Percentiles rank a stretch among this genome's conserved stretches.
Evolutionary conservation across 2,797 vertebrate genomes (phyloP).

Genomic region (Sciurus carolinensis): DNA sequence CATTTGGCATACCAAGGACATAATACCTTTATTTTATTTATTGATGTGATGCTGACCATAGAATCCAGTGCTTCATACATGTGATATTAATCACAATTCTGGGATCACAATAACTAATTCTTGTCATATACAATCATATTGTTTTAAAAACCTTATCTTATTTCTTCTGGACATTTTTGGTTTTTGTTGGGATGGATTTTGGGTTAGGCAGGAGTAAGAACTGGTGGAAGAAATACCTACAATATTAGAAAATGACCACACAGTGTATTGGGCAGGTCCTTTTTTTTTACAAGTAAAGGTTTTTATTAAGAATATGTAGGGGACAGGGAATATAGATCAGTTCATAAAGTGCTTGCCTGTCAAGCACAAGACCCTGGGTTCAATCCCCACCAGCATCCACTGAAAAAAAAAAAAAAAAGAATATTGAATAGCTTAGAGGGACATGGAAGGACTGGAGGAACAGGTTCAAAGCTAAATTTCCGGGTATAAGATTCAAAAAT

Average conservation of each 20-base stretch:
- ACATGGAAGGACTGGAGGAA: background rate
- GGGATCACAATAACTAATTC: background rate
- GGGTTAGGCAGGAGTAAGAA: background rate
- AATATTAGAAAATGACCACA: background rate
- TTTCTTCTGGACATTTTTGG: slow-evolving; percentile 6
- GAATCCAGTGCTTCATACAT: too few relatives aligned
- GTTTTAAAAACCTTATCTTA: background rate
- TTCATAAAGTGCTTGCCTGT: too few relatives aligned
- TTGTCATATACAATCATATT: background rate
- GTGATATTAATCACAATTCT: background rate
- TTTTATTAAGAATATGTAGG: background rate
- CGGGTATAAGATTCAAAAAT: background rate
- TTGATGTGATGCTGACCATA: too few relatives aligned
- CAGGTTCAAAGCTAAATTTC: background rate
- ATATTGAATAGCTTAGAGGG: background rate
- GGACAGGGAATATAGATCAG: too few relatives aligned
- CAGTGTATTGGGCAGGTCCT: background rate
- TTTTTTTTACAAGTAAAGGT: background rate
- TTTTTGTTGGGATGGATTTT: background rate
- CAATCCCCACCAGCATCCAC: too few relatives aligned
- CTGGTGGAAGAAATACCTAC: background rate
- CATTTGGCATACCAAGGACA: background rate
- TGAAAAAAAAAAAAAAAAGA: background rate
- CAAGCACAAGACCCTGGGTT: too few relatives aligned
- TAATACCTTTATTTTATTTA: too few relatives aligned